These are phyloP conservation scores for Pipistrellus nathusii DNA, from an alignment of 2,797 vertebrate species.

Conservation along the genomic window DNA sequence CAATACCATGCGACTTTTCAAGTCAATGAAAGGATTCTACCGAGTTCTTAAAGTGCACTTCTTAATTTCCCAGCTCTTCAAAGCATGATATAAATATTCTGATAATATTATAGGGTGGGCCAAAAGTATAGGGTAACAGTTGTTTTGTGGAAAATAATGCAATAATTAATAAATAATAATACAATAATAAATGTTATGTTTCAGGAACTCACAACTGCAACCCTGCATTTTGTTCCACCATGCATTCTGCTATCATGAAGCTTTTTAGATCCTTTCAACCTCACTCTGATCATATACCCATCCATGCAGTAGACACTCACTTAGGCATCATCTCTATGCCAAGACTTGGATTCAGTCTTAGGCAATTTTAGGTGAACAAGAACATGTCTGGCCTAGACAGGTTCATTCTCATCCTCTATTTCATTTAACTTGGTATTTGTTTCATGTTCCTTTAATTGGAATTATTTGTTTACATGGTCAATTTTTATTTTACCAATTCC, in stretches of 20 bases:
- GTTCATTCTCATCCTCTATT: background rate
- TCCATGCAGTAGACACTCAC: background rate
- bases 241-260: background rate
- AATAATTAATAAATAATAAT: background rate
- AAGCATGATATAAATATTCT: background rate
- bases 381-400: background rate
- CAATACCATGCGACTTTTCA: background rate
- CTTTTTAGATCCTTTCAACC: background rate
- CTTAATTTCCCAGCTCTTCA: background rate
- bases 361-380: background rate
- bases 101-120: background rate
- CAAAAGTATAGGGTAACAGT: background rate
- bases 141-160: background rate
- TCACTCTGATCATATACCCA: background rate
- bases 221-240: background rate
- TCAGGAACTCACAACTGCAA: background rate
- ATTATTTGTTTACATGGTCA: background rate
- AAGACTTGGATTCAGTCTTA: background rate
- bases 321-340: background rate
- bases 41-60: background rate
- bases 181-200: background rate
- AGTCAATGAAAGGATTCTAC: background rate
- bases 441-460: background rate
- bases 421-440: background rate
- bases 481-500: constrained; percentile 15